A percentile compares a stretch with the other conserved stretches of the same genome.
Conservation (phyloP, 2,888 invertebrate genomes). For the Lithophane ornitopus region DNA sequence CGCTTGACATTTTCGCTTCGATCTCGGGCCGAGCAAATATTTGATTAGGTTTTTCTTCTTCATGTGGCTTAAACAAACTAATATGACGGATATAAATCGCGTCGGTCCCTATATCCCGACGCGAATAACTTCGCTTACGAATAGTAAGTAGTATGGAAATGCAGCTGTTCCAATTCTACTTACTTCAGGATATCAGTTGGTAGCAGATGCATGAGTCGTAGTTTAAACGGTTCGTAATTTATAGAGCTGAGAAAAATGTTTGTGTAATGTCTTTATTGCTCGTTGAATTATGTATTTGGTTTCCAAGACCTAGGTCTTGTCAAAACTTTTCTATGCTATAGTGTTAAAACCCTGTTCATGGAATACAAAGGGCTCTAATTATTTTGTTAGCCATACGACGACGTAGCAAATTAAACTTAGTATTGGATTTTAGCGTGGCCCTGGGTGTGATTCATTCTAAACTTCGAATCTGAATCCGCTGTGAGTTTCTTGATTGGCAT, state of each 20-base stretch:
- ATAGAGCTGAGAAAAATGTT: constrained; percentile 18
- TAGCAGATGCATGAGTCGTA: constrained; percentile 31
- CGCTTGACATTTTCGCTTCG: constrained; percentile 50
- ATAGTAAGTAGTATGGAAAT: constrained; percentile 45
- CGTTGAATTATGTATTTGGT: constrained; percentile 1
- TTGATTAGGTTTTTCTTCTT: constrained; percentile 57
- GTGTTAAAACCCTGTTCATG: neutral
- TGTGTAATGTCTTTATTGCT: constrained; percentile 10
- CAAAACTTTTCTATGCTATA: neutral
- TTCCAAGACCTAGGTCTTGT: neutral
- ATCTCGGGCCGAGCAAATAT: constrained; percentile 48
- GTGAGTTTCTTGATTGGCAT: too few species aligned
- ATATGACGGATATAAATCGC: constrained; percentile 56
- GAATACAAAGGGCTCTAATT: neutral
- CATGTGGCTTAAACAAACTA: constrained; percentile 53
- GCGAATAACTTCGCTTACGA: constrained; percentile 33
- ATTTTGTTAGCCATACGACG: neutral
- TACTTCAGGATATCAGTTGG: constrained; percentile 30
- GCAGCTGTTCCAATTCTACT: constrained; percentile 27
- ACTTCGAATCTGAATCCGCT: too few species aligned
- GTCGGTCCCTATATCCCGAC: constrained; percentile 14
- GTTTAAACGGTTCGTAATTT: constrained; percentile 35
- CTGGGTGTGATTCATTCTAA: too few species aligned
- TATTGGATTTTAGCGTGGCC: neutral
- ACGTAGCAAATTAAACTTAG: neutral